These are phyloP conservation scores for Zaprionus kolodkinae DNA, from an alignment of 1,140 invertebrate species.

Conservation along the genomic window DNA sequence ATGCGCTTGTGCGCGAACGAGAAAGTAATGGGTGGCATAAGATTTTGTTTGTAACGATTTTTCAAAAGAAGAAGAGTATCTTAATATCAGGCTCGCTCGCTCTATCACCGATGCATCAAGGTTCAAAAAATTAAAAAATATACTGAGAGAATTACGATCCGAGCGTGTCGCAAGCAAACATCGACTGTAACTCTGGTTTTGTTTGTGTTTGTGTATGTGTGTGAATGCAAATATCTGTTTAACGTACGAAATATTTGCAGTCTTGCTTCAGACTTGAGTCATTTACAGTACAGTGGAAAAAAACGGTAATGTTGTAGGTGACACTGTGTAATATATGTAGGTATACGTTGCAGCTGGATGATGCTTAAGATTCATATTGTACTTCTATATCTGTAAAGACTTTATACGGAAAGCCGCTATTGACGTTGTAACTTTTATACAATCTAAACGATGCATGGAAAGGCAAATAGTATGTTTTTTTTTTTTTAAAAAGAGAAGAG, in stretches of 20 bases:
- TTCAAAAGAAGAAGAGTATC: no score
- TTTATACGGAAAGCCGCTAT: neutral
- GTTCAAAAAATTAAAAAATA: no score
- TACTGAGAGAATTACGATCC: neutral
- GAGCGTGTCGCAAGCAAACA: conserved; percentile 10
- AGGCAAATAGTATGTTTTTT: no score
- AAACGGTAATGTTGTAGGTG: conserved; percentile 7
- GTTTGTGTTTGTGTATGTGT: conserved; percentile 4
- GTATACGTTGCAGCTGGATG: conserved; percentile 18
- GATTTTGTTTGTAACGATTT: no score
- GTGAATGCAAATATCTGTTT: conserved; percentile 18
- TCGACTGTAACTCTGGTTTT: conserved; percentile 54
- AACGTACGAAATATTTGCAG: conserved; percentile 66
- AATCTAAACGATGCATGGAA: neutral
- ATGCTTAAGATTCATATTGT: neutral
- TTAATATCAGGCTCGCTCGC: no score
- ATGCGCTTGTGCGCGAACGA: no score
- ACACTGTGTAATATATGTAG: conserved; percentile 13
- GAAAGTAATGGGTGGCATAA: no score
- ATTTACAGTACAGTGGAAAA: conserved; percentile 64
- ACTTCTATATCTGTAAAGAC: neutral
- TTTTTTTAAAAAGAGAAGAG: no score
- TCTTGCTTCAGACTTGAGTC: conserved; percentile 58
- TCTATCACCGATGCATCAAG: no score
- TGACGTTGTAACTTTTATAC: neutral